Conservation (phyloP, 2,113 vertebrate genomes). For the Acanthisitta chloris region DNA sequence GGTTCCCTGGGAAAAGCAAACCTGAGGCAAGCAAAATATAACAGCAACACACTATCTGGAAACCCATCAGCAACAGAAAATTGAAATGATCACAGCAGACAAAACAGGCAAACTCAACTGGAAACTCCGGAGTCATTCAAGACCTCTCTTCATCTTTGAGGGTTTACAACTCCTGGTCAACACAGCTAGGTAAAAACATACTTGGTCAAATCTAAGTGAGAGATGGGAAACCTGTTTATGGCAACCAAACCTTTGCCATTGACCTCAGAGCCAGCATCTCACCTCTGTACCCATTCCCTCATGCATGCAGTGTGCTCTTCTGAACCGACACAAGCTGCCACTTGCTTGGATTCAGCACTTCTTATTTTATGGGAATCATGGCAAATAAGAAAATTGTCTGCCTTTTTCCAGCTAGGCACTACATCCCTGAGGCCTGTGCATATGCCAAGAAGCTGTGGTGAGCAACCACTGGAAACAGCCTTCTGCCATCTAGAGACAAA, state of each 20-base stretch:
- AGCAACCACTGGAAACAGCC: slow-evolving; percentile 22
- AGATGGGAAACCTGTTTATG: neutral
- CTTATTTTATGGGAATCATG: neutral
- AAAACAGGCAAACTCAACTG: neutral
- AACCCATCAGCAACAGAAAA: neutral
- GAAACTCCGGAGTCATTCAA: neutral
- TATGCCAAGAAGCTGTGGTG: slow-evolving; percentile 4
- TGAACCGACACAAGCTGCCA: accelerated
- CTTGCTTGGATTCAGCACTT: neutral
- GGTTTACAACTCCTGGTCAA: neutral
- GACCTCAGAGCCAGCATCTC: neutral
- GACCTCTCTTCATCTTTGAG: neutral
- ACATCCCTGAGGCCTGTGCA: neutral
- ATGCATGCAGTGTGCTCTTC: neutral
- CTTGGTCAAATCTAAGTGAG: neutral
- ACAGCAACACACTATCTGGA: neutral
- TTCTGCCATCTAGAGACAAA: slow-evolving; percentile 49
- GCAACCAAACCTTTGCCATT: neutral
- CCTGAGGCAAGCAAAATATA: neutral
- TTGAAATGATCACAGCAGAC: neutral
- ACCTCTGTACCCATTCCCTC: neutral
- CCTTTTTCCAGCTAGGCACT: slow-evolving; percentile 20
- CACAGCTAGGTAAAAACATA: neutral
- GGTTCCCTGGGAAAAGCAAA: neutral
- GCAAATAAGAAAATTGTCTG: neutral